Evolutionary conservation across 2,113 vertebrate species (phyloP).

Genomic region (Hemichromis elongatus): DNA sequence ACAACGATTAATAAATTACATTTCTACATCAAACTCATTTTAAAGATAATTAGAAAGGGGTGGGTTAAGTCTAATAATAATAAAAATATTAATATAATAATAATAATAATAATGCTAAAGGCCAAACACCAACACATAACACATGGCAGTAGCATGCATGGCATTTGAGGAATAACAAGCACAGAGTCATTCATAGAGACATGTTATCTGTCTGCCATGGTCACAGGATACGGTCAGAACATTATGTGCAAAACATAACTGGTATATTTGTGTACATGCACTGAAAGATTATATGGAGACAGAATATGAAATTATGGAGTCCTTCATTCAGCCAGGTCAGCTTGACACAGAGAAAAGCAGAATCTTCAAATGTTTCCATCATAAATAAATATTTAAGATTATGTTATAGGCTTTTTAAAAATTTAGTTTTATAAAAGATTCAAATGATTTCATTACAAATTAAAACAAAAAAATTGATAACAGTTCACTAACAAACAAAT

Average conservation of each 20-base stretch:
- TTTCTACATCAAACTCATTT: not conserved
- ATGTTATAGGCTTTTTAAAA: not conserved
- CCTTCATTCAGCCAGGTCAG: not conserved
- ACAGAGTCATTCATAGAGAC: not conserved
- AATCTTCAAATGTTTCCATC: no score
- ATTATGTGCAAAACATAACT: not conserved
- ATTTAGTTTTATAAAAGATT: not conserved
- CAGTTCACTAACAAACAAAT: not conserved
- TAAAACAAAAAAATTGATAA: not conserved
- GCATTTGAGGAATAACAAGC: no score
- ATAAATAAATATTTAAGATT: not conserved
- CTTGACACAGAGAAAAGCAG: not conserved
- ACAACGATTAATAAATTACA: not conserved
- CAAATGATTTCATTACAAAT: not conserved
- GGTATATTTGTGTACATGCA: not conserved
- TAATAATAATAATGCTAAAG: no score
- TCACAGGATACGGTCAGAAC: not conserved
- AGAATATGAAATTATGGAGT: not conserved
- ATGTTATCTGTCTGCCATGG: not conserved
- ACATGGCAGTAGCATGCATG: no score
- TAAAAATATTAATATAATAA: not conserved
- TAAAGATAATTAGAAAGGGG: not conserved
- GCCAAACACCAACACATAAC: no score
- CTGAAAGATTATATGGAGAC: not conserved
- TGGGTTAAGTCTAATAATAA: not conserved